These are phyloP conservation scores for Eremobia ochroleuca DNA, from an alignment of 2,888 invertebrate genomes.

Conservation along the genomic window DNA sequence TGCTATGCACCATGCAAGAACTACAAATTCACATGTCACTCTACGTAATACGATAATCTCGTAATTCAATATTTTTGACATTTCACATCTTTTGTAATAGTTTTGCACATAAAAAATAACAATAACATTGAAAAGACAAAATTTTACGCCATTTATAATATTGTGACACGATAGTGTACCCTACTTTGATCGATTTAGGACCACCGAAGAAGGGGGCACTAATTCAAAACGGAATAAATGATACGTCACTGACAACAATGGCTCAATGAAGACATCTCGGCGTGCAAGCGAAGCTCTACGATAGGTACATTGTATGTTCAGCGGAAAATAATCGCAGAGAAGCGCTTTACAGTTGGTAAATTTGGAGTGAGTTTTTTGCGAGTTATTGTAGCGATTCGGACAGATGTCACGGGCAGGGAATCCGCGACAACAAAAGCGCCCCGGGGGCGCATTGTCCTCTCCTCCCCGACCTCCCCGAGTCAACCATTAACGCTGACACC, in stretches of 20 bases:
- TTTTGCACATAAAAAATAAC: slow-evolving; percentile 60
- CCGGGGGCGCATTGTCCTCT: slow-evolving; percentile 88
- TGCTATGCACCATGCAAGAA: neutral
- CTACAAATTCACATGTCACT: slow-evolving; percentile 38
- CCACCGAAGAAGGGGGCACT: slow-evolving; percentile 81
- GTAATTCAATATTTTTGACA: slow-evolving; percentile 47
- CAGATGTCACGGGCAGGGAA: slow-evolving; percentile 90
- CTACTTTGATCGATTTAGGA: slow-evolving; percentile 71
- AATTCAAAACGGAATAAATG: slow-evolving; percentile 85
- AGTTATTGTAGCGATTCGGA: slow-evolving; percentile 90
- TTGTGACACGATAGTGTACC: slow-evolving; percentile 81
- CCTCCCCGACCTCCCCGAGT: slow-evolving; percentile 82
- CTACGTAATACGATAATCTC: slow-evolving; percentile 56
- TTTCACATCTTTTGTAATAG: slow-evolving; percentile 41
- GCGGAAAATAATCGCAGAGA: slow-evolving; percentile 83
- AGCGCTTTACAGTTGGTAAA: slow-evolving; percentile 84
- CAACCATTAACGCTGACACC: slow-evolving; percentile 89
- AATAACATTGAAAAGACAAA: slow-evolving; percentile 74
- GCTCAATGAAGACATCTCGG: slow-evolving; percentile 84
- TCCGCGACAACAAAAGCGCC: slow-evolving; percentile 87
- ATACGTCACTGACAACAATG: slow-evolving; percentile 86
- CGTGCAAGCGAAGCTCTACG: slow-evolving; percentile 71
- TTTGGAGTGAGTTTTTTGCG: slow-evolving; percentile 89
- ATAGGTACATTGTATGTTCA: slow-evolving; percentile 81
- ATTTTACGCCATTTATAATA: slow-evolving; percentile 82